Conservation (phyloP, 2,113 vertebrate genomes). For the Tachycineta bicolor region DNA sequence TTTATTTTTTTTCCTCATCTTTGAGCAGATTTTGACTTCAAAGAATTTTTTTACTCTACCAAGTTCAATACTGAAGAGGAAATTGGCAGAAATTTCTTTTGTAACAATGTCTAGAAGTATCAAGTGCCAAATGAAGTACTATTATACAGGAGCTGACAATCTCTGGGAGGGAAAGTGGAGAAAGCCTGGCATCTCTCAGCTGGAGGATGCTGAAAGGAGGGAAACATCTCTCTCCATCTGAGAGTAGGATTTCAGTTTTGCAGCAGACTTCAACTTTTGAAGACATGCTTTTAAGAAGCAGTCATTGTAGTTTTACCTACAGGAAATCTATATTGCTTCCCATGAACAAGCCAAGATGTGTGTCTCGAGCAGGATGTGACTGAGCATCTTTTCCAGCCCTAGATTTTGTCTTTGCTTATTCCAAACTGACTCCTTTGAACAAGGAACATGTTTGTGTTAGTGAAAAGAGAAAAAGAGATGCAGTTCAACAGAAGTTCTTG, state of each 20-base stretch:
- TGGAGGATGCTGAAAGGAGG: neutral
- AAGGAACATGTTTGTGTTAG: neutral
- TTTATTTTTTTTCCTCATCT: neutral
- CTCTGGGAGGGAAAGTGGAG: neutral
- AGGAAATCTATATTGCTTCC: neutral
- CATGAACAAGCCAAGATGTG: neutral
- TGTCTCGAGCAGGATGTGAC: neutral
- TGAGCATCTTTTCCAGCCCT: neutral
- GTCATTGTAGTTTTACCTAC: neutral
- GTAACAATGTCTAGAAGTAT: neutral
- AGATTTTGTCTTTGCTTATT: neutral
- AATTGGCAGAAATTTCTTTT: neutral
- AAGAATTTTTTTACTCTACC: neutral
- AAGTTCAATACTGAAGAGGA: neutral
- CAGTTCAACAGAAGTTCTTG: neutral
- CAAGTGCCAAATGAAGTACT: neutral
- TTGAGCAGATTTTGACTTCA: neutral
- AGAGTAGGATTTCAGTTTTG: neutral
- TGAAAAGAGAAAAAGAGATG: neutral
- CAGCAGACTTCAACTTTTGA: neutral
- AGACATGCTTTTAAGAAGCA: neutral
- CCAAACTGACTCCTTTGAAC: neutral
- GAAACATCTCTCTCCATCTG: neutral
- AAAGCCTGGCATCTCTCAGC: neutral
- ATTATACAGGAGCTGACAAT: neutral